Evolutionary conservation across 2,113 vertebrate genomes (phyloP).

Genomic region (Coptodon bakossiorum): DNA sequence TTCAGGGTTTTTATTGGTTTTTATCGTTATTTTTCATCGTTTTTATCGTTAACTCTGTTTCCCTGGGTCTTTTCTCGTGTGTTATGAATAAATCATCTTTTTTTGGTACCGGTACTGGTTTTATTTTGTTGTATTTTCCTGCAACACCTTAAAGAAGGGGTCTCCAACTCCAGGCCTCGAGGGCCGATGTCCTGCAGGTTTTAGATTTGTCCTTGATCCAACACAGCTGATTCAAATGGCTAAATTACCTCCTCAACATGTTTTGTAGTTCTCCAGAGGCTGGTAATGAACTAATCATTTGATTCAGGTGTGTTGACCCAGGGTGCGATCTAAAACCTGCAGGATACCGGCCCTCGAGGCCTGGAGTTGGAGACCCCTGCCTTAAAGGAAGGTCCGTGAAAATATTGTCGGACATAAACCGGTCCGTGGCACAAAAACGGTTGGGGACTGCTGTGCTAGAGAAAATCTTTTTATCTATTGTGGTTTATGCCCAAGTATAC

Average conservation of each 20-base stretch:
- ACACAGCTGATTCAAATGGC: neutral
- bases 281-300: neutral
- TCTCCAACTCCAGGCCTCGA: neutral
- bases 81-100: neutral
- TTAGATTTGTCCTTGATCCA: neutral
- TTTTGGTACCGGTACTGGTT: neutral
- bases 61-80: neutral
- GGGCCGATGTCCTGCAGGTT: rapidly evolving
- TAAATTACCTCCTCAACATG: rapidly evolving
- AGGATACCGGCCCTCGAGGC: neutral
- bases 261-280: neutral
- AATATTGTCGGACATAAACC: neutral
- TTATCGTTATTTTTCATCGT: neutral
- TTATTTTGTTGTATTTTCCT: neutral
- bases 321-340: neutral
- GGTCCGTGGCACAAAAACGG: rapidly evolving
- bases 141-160: neutral
- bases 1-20: neutral
- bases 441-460: neutral
- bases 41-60: neutral
- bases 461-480: neutral
- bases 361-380: neutral
- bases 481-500: neutral
- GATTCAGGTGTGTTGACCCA: neutral
- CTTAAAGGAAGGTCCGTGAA: neutral